Evolutionary conservation across 1,140 invertebrate species (phyloP).

Genomic region (Eumeta japonica): DNA sequence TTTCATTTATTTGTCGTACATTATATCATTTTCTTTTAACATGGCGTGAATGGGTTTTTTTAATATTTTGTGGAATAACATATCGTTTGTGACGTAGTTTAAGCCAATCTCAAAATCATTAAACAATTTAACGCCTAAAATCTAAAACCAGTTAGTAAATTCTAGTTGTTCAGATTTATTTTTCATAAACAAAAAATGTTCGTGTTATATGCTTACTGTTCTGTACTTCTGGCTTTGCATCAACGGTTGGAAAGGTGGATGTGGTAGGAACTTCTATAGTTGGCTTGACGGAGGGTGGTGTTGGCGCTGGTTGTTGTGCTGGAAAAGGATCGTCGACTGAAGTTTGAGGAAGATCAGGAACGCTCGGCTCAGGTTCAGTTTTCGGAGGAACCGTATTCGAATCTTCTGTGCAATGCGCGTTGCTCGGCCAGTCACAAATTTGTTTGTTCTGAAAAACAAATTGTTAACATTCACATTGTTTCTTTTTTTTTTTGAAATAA

Average conservation of each 20-base stretch:
- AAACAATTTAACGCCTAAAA: too few relatives aligned
- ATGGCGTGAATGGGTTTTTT: constrained; percentile 7
- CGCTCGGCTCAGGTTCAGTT: constrained; percentile 13
- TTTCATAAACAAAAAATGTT: too few relatives aligned
- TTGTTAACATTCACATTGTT: constrained; percentile 3
- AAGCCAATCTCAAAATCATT: too few relatives aligned
- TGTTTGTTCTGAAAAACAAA: constrained; percentile 42
- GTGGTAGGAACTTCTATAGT: constrained; percentile 6
- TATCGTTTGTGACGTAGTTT: too few relatives aligned
- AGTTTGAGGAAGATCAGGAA: too few relatives aligned
- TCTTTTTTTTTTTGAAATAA: constrained; percentile 12
- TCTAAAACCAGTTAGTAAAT: too few relatives aligned
- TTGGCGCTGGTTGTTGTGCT: constrained; percentile 13
- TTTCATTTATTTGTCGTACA: constrained; percentile 4
- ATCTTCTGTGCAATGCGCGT: constrained; percentile 61
- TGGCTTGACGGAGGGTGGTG: constrained; percentile 9
- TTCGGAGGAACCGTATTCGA: constrained; percentile 18
- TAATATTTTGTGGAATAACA: too few relatives aligned
- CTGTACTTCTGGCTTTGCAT: constrained; percentile 14
- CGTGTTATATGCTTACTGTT: constrained; percentile 21
- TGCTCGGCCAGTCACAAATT: constrained; percentile 77
- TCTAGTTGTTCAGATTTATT: too few relatives aligned
- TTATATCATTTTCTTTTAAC: neutral
- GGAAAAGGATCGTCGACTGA: too few relatives aligned
- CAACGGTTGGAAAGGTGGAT: constrained; percentile 10